phyloP scores from a whole-genome alignment of 2,797 vertebrate genomes.

The Delichon dasypus region DNA sequence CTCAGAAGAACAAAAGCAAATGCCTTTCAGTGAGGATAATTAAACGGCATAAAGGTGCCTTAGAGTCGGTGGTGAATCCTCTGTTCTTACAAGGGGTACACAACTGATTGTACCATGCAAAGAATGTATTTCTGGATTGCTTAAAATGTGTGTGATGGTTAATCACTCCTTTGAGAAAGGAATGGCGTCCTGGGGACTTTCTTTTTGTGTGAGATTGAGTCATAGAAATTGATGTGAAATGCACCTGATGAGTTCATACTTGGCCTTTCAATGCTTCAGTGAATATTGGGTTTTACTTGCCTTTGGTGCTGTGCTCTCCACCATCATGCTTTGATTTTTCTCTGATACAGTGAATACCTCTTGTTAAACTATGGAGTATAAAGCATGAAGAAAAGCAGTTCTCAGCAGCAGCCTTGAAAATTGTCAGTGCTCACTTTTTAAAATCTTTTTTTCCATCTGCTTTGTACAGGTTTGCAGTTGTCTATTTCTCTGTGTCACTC shows the following conservation, averaged over 20 bases:
- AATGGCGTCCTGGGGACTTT: background rate
- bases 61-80: background rate
- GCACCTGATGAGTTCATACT: background rate
- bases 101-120: background rate
- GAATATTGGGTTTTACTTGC: background rate
- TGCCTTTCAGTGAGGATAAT: background rate
- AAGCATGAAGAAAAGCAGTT: background rate
- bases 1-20: background rate
- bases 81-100: background rate
- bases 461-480: conserved; percentile 86
- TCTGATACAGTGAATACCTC: fast-evolving
- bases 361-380: background rate
- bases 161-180: background rate
- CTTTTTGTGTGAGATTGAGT: background rate
- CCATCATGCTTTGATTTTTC: background rate
- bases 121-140: background rate
- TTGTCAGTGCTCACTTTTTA: background rate
- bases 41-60: background rate
- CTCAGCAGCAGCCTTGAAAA: background rate
- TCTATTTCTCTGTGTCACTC: conserved; percentile 97
- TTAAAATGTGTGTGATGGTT: background rate
- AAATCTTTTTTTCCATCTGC: background rate
- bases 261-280: background rate
- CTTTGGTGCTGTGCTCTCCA: background rate
- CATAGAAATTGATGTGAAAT: background rate